Conservation (phyloP, 2,888 invertebrate genomes). For the Phorcus lineatus region DNA sequence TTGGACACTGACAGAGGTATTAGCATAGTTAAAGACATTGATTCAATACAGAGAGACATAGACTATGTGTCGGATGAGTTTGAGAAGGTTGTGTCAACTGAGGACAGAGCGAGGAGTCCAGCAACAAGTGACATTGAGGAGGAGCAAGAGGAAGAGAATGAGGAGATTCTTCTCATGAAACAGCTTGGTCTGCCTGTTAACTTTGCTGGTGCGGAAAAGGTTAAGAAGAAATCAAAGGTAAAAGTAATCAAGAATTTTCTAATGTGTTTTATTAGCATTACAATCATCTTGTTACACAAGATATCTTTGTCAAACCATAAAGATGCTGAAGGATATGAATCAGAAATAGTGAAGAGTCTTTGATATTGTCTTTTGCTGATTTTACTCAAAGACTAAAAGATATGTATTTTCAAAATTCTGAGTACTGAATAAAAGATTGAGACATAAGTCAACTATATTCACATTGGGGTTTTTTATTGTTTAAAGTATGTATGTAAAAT, state of each 20-base stretch:
- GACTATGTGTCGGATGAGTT: conserved; percentile 5
- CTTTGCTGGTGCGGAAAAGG: conserved; percentile 36
- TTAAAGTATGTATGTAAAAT: too few species aligned
- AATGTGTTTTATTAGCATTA: too few species aligned
- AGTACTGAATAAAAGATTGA: too few species aligned
- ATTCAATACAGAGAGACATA: neutral
- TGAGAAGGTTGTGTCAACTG: neutral
- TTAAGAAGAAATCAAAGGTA: neutral
- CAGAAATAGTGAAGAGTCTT: neutral
- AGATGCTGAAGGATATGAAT: neutral
- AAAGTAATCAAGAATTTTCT: too few species aligned
- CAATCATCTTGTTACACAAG: too few species aligned
- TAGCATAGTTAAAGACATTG: neutral
- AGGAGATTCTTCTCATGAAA: conserved; percentile 56
- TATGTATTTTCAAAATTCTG: too few species aligned
- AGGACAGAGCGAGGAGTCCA: neutral
- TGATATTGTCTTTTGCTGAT: too few species aligned
- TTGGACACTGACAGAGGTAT: neutral
- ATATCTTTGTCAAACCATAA: too few species aligned
- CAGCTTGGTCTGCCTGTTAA: conserved; percentile 55
- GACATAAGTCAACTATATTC: too few species aligned
- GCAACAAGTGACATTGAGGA: neutral
- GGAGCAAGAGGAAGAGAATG: conserved; percentile 16
- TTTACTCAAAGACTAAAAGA: too few species aligned
- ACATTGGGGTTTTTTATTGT: too few species aligned